Conservation (phyloP, 2,113 vertebrate species). For the Phycodurus eques region DNA sequence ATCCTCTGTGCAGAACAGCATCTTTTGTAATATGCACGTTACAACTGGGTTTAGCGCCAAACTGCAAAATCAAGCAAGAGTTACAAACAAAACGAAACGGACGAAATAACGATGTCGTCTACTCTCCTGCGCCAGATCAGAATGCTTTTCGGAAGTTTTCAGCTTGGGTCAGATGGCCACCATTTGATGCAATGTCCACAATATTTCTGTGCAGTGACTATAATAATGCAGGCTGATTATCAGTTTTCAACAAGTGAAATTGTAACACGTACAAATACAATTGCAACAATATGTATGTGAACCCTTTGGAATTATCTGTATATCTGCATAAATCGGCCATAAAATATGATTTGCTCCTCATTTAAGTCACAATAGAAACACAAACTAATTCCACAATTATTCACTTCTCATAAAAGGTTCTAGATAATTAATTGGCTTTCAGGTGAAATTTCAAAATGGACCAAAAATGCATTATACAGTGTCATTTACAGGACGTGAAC, state of each 20-base stretch:
- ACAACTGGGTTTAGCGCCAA: not conserved
- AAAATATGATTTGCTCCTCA: not conserved
- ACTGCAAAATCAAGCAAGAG: conserved; percentile 1
- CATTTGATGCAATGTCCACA: not conserved
- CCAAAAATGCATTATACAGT: too few species aligned
- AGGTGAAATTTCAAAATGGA: too few species aligned
- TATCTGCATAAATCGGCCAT: not conserved
- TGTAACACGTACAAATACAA: conserved; percentile 2
- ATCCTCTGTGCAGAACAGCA: not conserved
- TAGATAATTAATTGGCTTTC: too few species aligned
- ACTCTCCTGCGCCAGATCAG: not conserved
- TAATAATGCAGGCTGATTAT: not conserved
- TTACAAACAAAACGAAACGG: not conserved
- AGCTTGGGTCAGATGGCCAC: not conserved
- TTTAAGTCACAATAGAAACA: too few species aligned
- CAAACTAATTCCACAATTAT: too few species aligned
- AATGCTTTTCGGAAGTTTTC: not conserved
- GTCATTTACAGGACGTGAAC: too few species aligned
- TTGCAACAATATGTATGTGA: not conserved
- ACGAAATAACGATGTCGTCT: not conserved
- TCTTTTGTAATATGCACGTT: not conserved
- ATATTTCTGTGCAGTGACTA: not conserved
- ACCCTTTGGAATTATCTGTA: not conserved
- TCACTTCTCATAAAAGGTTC: too few species aligned
- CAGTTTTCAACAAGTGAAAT: not conserved